Base-by-base conservation (phyloP, 2,797 vertebrate species). In the Xenentodon cancila region DNA sequence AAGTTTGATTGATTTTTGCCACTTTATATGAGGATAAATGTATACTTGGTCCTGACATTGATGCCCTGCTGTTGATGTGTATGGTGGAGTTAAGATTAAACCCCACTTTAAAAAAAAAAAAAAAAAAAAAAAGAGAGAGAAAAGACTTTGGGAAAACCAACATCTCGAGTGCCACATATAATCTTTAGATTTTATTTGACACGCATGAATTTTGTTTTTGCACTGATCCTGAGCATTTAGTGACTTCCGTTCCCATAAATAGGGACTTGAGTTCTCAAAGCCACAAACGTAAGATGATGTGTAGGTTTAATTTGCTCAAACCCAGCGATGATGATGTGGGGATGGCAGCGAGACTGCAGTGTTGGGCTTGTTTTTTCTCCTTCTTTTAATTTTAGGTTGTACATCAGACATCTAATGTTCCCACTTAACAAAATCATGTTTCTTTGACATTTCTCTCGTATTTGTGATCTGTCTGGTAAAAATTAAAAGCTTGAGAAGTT, bases 141-240 rank as follows among this genome's bases (percentile, higher is more conserved):
- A n/a, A n/a, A n/a, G n/a, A n/a, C n/a, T 53, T 17, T 82, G 82
- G 61, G 85, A 85, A 64, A 66, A 30, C 46, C 63, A 80, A 59
- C 89, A 90, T 73, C 83, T 90, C 85, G 75, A 70, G 54, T 22
- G 16, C 71, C 59, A 25, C 59, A 53, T 59, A 50, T 77, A 77
- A 83, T 85, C 79, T 82, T 48, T 42, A 75, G 52, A 49, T 50
- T 77, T 81, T 73, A 81, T 76, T 71, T 49, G 17, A 68, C 32
- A 48, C 21, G 51, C 32, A 53, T 7, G 59, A 32, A 45, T 27
- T 47, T 43, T 19, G 22, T 17, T 32, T 42, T 18, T 2, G 0
- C 46, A 19, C 46, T 34, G 20, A 62, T 57, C 13, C 30, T 30
- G 30, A 30, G 7, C 22, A 58, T 37, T 7, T 19, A 32, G 44